Conservation (phyloP, 2,113 vertebrate genomes). For the Parus major region DNA sequence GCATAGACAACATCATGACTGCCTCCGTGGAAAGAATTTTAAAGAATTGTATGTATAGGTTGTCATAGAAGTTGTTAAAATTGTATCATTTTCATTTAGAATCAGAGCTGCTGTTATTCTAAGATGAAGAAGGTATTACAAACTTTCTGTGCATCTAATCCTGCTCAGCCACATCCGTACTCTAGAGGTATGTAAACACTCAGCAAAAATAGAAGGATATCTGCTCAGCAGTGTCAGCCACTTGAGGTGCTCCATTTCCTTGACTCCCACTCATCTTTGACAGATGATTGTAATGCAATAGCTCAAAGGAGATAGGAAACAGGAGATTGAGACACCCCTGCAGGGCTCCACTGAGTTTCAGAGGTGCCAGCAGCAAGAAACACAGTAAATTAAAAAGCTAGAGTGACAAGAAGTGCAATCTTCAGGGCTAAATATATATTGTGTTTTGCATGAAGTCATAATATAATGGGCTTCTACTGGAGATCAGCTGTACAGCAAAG, state of each 20-base stretch:
- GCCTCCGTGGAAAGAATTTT: neutral
- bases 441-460: neutral
- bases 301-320: conserved; percentile 10
- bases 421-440: neutral
- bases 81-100: neutral
- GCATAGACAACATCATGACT: rapidly evolving
- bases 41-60: neutral
- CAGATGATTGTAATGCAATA: neutral
- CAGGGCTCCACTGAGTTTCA: neutral
- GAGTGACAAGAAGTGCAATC: neutral
- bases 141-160: neutral
- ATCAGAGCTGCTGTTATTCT: neutral
- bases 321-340: neutral
- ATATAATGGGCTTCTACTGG: neutral
- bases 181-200: neutral
- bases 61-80: neutral
- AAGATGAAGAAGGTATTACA: neutral
- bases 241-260: conserved; percentile 24
- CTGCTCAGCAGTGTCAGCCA: conserved; percentile 1
- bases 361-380: neutral
- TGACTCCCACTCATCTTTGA: neutral
- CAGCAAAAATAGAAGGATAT: conserved; percentile 18
- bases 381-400: neutral
- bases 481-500: neutral
- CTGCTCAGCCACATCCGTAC: neutral